Evolutionary conservation across 2,888 invertebrate genomes (phyloP), one percentile per base, ranked within the genome.

Genomic region (Rapana venosa): DNA sequence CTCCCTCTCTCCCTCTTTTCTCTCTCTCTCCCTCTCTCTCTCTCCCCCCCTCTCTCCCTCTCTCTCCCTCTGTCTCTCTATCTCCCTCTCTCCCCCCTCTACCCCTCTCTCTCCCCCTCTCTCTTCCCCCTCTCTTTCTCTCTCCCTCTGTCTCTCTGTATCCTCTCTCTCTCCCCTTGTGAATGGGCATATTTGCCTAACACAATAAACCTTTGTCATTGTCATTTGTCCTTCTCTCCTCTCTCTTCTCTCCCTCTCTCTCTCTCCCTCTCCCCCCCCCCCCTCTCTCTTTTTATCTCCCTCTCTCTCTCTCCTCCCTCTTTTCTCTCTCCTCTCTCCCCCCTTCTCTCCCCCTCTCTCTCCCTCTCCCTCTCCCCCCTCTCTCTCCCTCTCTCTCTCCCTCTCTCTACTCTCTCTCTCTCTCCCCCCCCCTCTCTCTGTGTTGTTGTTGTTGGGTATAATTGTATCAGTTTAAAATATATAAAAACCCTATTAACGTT

Each of bases 21-120:
- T 83, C 35, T 83, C 47, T 47, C 47, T 35, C 83, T 83, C 47
- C 26, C 47, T 83, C 83, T 83, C 47, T 47, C 47, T 83, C 83
- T 83, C 47, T 47, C 47, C 6, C 83, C 4, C 47, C 4, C 47
- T 83, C 83, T 83, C 26, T 47, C 47, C 11, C 30, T n/a, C 0
- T 47, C 26, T 13, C 30, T 32, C 17, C 30, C 17, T 32, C 32
- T 83, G 8, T 20, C 26, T 83, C 83, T 0, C 26, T 47, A 13
- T 32, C 13, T 83, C 26, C 35, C 17, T 47, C 35, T 83, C 47
- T 20, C 26, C 26, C 81, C 26, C 26, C 56, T 35, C 30, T 20
- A 30, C 13, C 17, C 35, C 15, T 36, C 35, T 83, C 35, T 20
- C 47, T 20, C 83, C 13, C 35, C 35, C 47, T 36, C 83, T 26